A percentile compares a stretch with the other conserved stretches of the same genome.
phyloP scores from a whole-genome alignment of 92 coral and sea anemone genomes.

The Ricordea florida region DNA sequence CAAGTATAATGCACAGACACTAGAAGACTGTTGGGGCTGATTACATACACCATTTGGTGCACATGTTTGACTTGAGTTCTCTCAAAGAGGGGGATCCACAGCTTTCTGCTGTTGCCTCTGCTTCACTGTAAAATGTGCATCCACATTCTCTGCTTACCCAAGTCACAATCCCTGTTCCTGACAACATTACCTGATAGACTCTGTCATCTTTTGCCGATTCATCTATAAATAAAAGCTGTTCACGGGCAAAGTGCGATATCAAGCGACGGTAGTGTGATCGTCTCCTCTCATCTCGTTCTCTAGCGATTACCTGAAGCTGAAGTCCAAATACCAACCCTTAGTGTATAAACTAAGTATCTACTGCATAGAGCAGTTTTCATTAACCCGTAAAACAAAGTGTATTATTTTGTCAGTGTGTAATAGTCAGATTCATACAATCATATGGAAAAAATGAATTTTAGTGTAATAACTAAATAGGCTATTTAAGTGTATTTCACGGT shows the following conservation, averaged over 20 bases:
- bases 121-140: not conserved
- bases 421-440: too few species aligned
- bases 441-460: too few species aligned
- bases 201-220: conserved; percentile 47
- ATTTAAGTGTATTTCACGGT: too few species aligned
- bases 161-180: not conserved
- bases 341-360: not conserved
- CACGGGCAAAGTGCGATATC: conserved; percentile 21
- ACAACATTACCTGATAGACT: too few species aligned
- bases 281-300: conserved; percentile 32
- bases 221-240: conserved; percentile 28
- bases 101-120: too few species aligned
- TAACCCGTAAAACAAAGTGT: not conserved
- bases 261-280: conserved; percentile 38
- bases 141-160: not conserved
- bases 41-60: too few species aligned
- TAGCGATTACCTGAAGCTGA: conserved; percentile 31
- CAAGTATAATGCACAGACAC: too few species aligned
- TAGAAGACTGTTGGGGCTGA: too few species aligned
- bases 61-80: too few species aligned
- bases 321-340: not conserved
- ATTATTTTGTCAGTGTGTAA: too few species aligned
- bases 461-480: too few species aligned
- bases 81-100: too few species aligned
- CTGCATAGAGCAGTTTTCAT: not conserved